phyloP scores from a whole-genome alignment of 2,888 invertebrate genomes.

The Epinotia ramella region DNA sequence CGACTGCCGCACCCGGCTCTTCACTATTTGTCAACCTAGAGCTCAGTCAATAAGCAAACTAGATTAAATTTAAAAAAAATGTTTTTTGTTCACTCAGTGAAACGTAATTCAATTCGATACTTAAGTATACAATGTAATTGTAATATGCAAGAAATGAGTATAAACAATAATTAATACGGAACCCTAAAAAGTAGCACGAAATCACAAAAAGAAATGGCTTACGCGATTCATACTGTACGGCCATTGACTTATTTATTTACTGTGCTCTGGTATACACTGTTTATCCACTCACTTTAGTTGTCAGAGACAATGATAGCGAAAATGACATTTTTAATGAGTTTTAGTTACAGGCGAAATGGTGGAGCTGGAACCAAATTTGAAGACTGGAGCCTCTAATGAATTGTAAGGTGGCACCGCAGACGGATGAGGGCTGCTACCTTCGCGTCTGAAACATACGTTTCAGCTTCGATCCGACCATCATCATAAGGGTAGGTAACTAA shows the following conservation, averaged over 20 bases:
- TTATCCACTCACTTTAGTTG: neutral
- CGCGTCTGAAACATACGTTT: neutral
- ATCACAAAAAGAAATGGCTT: no score
- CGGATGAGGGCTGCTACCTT: neutral
- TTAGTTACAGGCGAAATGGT: constrained; percentile 20
- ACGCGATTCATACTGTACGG: no score
- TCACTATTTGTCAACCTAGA: constrained; percentile 4
- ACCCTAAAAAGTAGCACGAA: no score
- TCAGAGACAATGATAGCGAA: neutral
- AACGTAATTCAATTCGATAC: neutral
- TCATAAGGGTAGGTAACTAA: neutral
- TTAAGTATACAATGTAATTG: neutral
- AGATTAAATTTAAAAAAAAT: neutral
- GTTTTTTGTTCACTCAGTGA: neutral
- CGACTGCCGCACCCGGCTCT: constrained; percentile 7
- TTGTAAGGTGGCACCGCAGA: constrained; percentile 56
- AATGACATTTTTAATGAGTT: neutral
- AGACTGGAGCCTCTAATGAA: constrained; percentile 66
- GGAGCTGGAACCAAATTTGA: constrained; percentile 69
- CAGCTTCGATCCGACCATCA: neutral
- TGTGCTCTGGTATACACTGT: no score
- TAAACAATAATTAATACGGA: no score
- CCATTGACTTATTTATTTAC: no score
- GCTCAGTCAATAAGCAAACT: neutral
- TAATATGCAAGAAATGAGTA: neutral